These are phyloP conservation scores for Cybosia mesomella DNA, from an alignment of 2,888 invertebrate species.

Conservation along the genomic window DNA sequence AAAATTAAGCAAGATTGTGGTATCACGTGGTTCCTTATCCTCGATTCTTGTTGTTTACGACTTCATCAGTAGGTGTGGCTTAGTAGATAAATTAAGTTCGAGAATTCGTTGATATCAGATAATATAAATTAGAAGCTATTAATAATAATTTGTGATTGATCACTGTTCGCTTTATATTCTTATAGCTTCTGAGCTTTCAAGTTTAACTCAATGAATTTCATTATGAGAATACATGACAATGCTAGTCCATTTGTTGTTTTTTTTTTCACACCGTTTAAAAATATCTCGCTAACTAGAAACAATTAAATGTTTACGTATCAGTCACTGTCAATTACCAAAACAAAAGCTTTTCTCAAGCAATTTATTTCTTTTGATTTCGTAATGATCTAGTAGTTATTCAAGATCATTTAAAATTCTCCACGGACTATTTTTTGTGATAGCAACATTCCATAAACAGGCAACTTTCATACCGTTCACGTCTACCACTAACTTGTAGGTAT, in stretches of 20 bases:
- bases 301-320: slow-evolving; percentile 17
- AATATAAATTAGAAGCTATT: background rate
- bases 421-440: slow-evolving; percentile 48
- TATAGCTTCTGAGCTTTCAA: too few relatives aligned
- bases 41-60: background rate
- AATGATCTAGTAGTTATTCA: slow-evolving; percentile 31
- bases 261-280: slow-evolving; percentile 6
- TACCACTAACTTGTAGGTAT: slow-evolving; percentile 23
- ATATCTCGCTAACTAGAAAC: slow-evolving; percentile 22
- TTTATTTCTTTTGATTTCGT: slow-evolving; percentile 24
- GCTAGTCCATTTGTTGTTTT: too few relatives aligned
- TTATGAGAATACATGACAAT: too few relatives aligned
- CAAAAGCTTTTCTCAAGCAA: slow-evolving; percentile 15
- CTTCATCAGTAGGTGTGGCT: background rate
- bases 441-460: slow-evolving; percentile 61
- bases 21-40: background rate
- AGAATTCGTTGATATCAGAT: background rate
- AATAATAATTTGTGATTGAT: background rate
- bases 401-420: slow-evolving; percentile 43
- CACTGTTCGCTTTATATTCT: background rate
- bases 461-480: slow-evolving; percentile 55
- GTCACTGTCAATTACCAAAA: slow-evolving; percentile 32
- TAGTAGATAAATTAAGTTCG: background rate
- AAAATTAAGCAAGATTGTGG: background rate
- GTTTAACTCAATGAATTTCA: too few relatives aligned